phyloP scores from a whole-genome alignment of 1,140 invertebrate genomes.

The Chelonus insularis region DNA sequence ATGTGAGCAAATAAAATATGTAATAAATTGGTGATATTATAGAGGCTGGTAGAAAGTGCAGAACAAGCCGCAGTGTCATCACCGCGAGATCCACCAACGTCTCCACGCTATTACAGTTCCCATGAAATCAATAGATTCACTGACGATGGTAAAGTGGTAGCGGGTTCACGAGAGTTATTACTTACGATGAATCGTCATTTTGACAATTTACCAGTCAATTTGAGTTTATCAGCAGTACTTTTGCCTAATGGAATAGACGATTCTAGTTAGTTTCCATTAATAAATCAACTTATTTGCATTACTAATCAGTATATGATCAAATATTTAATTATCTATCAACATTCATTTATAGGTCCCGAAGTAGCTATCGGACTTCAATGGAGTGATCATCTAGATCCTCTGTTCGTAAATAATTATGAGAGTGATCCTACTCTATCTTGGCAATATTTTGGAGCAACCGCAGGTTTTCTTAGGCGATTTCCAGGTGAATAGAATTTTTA shows the following conservation, averaged over 20 bases:
- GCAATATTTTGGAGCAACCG: conserved; percentile 95
- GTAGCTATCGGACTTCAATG: conserved; percentile 87
- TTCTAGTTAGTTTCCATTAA: conserved; percentile 63
- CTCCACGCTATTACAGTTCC: conserved; percentile 70
- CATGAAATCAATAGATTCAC: conserved; percentile 73
- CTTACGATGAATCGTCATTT: conserved; percentile 75
- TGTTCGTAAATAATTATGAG: conserved; percentile 91
- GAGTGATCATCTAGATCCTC: conserved; percentile 86
- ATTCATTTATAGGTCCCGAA: conserved; percentile 73
- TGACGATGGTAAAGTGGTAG: conserved; percentile 69
- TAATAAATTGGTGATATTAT: conserved; percentile 41
- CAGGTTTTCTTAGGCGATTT: conserved; percentile 89
- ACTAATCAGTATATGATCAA: not conserved
- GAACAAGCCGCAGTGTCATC: conserved; percentile 81
- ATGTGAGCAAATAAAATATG: too few species aligned
- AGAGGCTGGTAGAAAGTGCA: conserved; percentile 86
- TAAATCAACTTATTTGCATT: not conserved
- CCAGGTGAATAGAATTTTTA: too few species aligned
- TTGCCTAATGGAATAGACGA: conserved; percentile 84
- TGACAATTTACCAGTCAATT: conserved; percentile 82
- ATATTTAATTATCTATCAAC: too few species aligned
- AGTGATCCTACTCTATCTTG: conserved; percentile 88
- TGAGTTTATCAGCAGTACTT: conserved; percentile 83
- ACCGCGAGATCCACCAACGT: conserved; percentile 57
- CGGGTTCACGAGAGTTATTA: conserved; percentile 69